Percentiles rank a stretch among this genome's conserved stretches.
Evolutionary conservation across 2,797 vertebrate species (phyloP).

Genomic region (Fistularia tabacaria): DNA sequence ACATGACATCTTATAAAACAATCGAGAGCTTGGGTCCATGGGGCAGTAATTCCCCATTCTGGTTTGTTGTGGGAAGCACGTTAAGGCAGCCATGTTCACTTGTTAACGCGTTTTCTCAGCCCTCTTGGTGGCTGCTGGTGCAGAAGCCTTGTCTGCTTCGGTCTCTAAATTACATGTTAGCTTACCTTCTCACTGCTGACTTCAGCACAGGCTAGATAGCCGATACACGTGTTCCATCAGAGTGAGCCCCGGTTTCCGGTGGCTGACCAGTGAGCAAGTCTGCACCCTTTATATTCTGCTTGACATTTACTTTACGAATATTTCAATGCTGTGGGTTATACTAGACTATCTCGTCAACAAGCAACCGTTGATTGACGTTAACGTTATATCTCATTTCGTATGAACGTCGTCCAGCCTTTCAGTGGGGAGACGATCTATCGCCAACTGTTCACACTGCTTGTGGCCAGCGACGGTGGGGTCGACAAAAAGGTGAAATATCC

Average conservation of each 20-base stretch:
- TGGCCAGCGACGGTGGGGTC: slow-evolving; percentile 9
- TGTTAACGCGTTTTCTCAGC: slow-evolving; percentile 27
- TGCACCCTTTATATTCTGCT: slow-evolving; percentile 23
- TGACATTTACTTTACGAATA: not conserved
- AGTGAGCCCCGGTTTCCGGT: slow-evolving; percentile 63
- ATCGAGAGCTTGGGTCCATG: slow-evolving; percentile 12
- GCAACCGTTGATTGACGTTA: no score
- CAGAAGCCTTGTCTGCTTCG: slow-evolving; percentile 40
- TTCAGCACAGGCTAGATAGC: slow-evolving; percentile 62
- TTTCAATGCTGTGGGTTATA: not conserved
- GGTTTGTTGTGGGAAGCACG: slow-evolving; percentile 2
- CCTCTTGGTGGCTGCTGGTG: slow-evolving; percentile 21
- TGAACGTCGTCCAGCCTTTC: not conserved
- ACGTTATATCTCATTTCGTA: not conserved
- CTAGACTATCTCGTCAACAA: no score
- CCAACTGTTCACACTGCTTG: slow-evolving; percentile 5
- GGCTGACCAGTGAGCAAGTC: slow-evolving; percentile 55
- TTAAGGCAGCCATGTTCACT: slow-evolving; percentile 26
- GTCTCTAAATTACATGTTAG: slow-evolving; percentile 66
- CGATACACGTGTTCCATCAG: slow-evolving; percentile 74
- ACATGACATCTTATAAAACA: slow-evolving; percentile 13
- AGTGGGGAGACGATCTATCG: slow-evolving; percentile 1
- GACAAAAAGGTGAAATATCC: slow-evolving; percentile 9
- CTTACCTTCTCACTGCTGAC: slow-evolving; percentile 63
- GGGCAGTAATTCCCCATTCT: slow-evolving; percentile 23